Evolutionary conservation across 2,888 invertebrate species (phyloP).

Genomic region (Abrostola triplasia): DNA sequence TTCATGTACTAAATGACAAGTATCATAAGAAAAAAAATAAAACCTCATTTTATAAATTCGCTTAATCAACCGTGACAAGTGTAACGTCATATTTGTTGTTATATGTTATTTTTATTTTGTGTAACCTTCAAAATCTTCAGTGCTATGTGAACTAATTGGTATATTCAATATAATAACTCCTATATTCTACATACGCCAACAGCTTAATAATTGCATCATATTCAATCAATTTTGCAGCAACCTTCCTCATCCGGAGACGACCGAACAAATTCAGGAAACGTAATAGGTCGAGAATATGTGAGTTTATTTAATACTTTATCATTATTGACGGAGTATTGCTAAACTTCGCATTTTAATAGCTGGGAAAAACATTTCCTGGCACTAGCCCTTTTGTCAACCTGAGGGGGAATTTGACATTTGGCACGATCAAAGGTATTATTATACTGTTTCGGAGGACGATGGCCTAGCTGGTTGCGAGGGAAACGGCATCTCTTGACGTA

Average conservation of each 20-base stretch:
- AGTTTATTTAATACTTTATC: not conserved
- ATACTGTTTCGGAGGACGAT: no score
- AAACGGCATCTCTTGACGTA: no score
- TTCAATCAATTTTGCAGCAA: constrained; percentile 4
- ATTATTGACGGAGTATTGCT: no score
- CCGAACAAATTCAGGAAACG: constrained; percentile 6
- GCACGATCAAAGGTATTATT: no score
- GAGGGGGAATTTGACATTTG: no score
- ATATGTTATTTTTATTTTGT: constrained; percentile 53
- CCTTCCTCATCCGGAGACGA: not conserved
- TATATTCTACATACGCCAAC: not conserved
- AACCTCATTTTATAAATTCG: constrained; percentile 8
- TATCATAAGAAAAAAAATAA: constrained; percentile 10
- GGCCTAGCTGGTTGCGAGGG: no score
- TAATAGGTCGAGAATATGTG: constrained; percentile 1
- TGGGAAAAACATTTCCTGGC: no score
- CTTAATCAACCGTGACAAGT: constrained; percentile 31
- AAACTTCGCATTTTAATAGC: no score
- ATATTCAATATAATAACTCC: constrained; percentile 12
- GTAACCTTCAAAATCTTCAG: constrained; percentile 53
- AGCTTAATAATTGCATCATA: constrained; percentile 4
- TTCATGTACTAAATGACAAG: constrained; percentile 10
- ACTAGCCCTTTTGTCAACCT: no score
- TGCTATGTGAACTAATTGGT: constrained; percentile 46
- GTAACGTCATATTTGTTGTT: constrained; percentile 48